These are phyloP conservation scores for Hirtodrosophila alboralis DNA, from an alignment of 2,888 invertebrate species.

Conservation along the genomic window DNA sequence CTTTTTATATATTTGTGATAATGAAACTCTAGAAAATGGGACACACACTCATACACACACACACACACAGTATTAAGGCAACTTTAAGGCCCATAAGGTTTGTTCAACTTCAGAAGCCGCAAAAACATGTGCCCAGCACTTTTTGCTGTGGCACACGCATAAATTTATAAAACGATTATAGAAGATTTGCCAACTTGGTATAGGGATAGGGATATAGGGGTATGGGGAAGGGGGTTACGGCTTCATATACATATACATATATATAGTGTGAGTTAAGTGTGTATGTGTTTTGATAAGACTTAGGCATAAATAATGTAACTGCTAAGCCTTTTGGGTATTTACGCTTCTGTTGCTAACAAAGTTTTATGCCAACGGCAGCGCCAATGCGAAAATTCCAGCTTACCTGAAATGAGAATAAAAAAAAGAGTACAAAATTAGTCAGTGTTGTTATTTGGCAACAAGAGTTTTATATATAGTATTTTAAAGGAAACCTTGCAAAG, in stretches of 20 bases:
- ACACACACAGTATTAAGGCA: conserved; percentile 8
- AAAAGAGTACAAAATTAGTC: conserved; percentile 47
- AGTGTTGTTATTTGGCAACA: conserved; percentile 52
- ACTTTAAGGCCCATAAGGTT: conserved; percentile 51
- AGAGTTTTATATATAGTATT: too few relatives aligned
- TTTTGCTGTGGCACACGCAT: conserved; percentile 56
- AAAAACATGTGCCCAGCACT: conserved; percentile 65
- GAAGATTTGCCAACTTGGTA: conserved; percentile 59
- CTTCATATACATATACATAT: conserved; percentile 5
- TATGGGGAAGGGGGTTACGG: conserved; percentile 1
- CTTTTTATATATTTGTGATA: conserved; percentile 46
- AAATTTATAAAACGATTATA: conserved; percentile 79
- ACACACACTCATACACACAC: conserved; percentile 1
- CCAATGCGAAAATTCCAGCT: conserved; percentile 29
- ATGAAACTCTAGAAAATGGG: conserved; percentile 47
- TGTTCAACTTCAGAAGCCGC: conserved; percentile 46
- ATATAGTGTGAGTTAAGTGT: conserved; percentile 24
- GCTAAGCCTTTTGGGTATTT: conserved; percentile 78
- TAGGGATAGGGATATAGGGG: too few relatives aligned
- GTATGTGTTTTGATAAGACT: conserved; percentile 56
- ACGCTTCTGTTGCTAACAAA: conserved; percentile 73
- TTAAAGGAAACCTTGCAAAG: conserved; percentile 31
- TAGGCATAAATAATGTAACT: conserved; percentile 70
- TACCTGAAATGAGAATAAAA: conserved; percentile 50
- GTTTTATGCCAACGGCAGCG: conserved; percentile 46